Percentiles rank a stretch among this genome's conserved stretches.
Evolutionary conservation across 2,113 vertebrate genomes (phyloP).

Genomic region (Ardeotis arabs): DNA sequence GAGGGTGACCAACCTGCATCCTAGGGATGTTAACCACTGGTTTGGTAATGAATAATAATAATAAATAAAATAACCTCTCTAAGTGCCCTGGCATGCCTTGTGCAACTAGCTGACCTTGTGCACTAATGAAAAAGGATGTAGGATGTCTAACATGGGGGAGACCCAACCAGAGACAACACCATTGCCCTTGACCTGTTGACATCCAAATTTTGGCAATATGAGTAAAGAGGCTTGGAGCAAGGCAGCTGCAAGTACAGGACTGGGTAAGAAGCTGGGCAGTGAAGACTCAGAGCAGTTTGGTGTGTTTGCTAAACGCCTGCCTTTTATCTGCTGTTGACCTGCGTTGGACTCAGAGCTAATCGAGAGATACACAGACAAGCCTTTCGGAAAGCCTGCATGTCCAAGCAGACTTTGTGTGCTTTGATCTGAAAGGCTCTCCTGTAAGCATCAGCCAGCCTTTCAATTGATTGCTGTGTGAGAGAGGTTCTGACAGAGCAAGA

Average conservation of each 20-base stretch:
- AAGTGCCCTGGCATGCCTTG: not conserved
- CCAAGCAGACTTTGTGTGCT: not conserved
- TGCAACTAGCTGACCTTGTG: not conserved
- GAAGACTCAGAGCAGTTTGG: not conserved
- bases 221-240: not conserved
- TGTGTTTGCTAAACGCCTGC: not conserved
- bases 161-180: not conserved
- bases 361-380: not conserved
- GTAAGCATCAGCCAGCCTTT: not conserved
- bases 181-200: not conserved
- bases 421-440: not conserved
- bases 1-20: not conserved
- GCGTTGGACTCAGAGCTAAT: not conserved
- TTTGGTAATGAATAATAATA: not conserved
- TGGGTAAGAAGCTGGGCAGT: not conserved
- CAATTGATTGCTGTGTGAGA: not conserved
- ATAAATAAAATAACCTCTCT: not conserved
- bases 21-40: not conserved
- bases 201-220: not conserved
- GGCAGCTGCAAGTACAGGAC: not conserved
- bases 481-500: not conserved
- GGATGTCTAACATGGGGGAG: fast-evolving
- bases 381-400: not conserved
- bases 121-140: not conserved
- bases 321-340: conserved; percentile 15